Conservation (phyloP, 2,797 vertebrate species). For the Natrix natrix region DNA sequence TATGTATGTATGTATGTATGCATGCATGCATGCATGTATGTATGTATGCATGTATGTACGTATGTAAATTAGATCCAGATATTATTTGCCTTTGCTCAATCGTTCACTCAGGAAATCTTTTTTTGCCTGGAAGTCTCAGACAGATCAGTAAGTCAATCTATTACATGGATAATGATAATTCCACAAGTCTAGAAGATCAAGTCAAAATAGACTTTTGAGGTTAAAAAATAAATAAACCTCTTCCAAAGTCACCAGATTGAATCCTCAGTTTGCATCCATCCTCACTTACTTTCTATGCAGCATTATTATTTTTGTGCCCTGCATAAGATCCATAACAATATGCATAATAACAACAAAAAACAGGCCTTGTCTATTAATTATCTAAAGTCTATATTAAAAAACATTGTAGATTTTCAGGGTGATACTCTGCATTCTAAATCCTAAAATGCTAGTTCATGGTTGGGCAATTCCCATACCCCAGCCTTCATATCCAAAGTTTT, state of each 20-base stretch:
- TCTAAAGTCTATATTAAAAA: neutral
- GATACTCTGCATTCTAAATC: neutral
- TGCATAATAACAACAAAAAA: neutral
- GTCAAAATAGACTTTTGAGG: neutral
- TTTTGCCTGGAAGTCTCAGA: neutral
- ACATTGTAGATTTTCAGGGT: neutral
- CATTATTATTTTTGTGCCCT: neutral
- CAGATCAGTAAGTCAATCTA: too few relatives aligned
- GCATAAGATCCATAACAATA: neutral
- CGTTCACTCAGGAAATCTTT: neutral
- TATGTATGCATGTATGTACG: too few relatives aligned
- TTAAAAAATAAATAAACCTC: neutral
- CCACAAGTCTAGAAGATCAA: neutral
- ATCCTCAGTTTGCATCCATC: neutral
- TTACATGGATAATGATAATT: neutral
- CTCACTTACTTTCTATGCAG: neutral
- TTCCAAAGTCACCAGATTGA: neutral
- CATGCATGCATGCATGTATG: too few relatives aligned
- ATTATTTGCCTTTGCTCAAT: neutral
- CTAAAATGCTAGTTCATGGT: neutral
- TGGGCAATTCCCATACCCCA: neutral
- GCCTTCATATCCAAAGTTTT: neutral
- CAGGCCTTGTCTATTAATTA: neutral
- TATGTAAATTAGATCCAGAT: neutral
- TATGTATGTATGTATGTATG: too few relatives aligned